phyloP scores from a whole-genome alignment of 2,113 vertebrate genomes.

The Crotalus helleri region DNA sequence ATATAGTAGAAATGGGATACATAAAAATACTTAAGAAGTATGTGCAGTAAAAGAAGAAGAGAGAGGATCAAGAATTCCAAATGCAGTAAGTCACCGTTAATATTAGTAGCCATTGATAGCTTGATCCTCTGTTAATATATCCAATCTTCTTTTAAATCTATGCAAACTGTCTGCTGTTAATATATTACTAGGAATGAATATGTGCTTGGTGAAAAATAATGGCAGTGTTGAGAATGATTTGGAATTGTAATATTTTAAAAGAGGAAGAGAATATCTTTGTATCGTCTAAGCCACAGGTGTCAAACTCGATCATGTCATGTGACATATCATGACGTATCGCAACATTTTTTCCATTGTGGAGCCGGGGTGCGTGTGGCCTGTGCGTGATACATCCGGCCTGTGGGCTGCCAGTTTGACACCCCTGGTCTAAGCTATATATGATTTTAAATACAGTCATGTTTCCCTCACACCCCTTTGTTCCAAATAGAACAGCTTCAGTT shows the following conservation, averaged over 20 bases:
- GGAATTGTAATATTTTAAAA: not conserved
- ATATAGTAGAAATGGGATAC: not conserved
- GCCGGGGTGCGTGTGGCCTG: too few species aligned
- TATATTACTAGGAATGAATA: not conserved
- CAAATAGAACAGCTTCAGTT: not conserved
- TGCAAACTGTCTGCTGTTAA: not conserved
- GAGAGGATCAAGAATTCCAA: not conserved
- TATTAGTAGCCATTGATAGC: not conserved
- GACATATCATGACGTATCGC: too few species aligned
- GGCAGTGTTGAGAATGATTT: not conserved
- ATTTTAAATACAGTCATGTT: not conserved
- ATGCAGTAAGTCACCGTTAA: not conserved
- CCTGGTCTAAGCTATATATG: not conserved
- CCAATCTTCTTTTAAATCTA: not conserved
- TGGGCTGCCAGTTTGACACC: too few species aligned
- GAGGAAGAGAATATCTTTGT: not conserved
- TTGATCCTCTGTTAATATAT: not conserved
- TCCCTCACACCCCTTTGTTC: not conserved
- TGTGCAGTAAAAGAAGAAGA: not conserved
- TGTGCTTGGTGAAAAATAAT: not conserved
- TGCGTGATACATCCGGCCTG: fast-evolving
- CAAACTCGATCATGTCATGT: too few species aligned
- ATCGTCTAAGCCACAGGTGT: not conserved
- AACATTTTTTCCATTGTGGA: too few species aligned
- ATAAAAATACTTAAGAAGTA: not conserved